Conservation (phyloP, 2,113 vertebrate genomes). For the Petromus typicus region DNA sequence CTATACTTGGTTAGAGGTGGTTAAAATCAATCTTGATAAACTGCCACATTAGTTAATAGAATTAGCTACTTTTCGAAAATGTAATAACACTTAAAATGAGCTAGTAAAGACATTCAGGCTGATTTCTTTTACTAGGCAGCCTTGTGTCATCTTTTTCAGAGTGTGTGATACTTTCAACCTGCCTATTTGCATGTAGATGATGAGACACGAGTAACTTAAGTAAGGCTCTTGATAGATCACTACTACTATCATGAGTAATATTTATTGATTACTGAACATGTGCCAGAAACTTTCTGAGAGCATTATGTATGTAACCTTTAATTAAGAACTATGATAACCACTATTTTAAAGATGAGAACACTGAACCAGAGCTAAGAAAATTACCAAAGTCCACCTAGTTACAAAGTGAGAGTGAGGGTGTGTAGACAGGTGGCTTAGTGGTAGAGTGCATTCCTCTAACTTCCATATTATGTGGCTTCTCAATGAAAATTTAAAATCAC, state of each 20-base stretch:
- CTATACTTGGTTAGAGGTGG: not conserved
- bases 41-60: not conserved
- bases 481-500: not conserved
- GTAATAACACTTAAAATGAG: not conserved
- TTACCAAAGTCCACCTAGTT: not conserved
- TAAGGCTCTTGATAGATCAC: not conserved
- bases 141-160: not conserved
- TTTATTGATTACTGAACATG: not conserved
- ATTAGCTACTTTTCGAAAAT: not conserved
- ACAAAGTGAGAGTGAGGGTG: not conserved
- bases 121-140: not conserved
- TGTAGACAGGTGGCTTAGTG: not conserved
- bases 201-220: not conserved
- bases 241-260: not conserved
- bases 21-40: not conserved
- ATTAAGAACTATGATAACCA: not conserved
- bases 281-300: not conserved
- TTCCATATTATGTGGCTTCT: not conserved
- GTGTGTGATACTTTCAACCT: not conserved
- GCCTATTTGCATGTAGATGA: not conserved
- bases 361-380: not conserved
- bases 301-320: not conserved
- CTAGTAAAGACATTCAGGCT: not conserved
- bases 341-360: not conserved
- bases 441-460: not conserved